Evolutionary conservation across 1,140 invertebrate genomes (phyloP).

Genomic region (Drosophila neocordata): DNA sequence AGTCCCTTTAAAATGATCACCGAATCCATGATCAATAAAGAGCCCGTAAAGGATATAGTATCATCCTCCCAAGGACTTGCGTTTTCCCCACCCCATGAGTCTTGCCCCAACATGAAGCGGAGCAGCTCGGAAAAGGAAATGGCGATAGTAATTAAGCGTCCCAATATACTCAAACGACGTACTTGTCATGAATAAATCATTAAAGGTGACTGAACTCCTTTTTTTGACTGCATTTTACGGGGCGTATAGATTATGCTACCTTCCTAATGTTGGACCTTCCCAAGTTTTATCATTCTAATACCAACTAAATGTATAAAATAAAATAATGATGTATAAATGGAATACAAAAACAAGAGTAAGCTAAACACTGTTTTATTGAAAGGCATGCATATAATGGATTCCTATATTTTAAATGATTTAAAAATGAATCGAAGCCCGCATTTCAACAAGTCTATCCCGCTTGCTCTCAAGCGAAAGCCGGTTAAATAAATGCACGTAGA

Average conservation of each 20-base stretch:
- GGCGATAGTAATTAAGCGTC: slow-evolving; percentile 21
- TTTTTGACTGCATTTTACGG: slow-evolving; percentile 25
- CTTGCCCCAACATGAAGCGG: slow-evolving; percentile 28
- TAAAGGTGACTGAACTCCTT: background rate
- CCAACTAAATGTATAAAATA: background rate
- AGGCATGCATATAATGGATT: too few relatives aligned
- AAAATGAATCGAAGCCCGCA: too few relatives aligned
- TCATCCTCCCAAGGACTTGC: background rate
- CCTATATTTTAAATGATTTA: too few relatives aligned
- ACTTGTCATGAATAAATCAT: slow-evolving; percentile 34
- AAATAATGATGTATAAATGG: background rate
- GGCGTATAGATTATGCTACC: slow-evolving; percentile 30
- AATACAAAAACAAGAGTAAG: background rate
- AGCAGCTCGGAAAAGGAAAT: slow-evolving; percentile 37
- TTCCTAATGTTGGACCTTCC: background rate
- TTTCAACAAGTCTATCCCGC: too few relatives aligned
- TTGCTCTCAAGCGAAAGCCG: too few relatives aligned
- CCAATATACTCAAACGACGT: slow-evolving; percentile 52
- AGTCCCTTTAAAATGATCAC: background rate
- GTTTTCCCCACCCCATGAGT: background rate
- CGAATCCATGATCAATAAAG: background rate
- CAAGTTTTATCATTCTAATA: background rate
- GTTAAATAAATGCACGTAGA: background rate
- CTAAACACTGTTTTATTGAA: too few relatives aligned
- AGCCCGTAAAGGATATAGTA: background rate